phyloP scores from a whole-genome alignment of 1,140 invertebrate genomes.

The Teleopsis dalmanni region DNA sequence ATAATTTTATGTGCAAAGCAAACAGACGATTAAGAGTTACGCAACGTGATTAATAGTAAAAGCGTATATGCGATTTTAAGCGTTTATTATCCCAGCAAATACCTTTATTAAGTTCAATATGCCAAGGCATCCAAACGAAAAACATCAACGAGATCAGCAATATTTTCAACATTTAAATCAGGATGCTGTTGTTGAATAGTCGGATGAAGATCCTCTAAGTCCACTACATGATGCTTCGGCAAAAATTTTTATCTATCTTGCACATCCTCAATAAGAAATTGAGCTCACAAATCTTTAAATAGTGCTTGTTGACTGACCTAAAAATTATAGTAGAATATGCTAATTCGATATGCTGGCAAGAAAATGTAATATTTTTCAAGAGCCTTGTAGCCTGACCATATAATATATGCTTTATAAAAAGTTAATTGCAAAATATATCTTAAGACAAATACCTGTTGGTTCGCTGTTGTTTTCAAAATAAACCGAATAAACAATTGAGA shows the following conservation, averaged over 20 bases:
- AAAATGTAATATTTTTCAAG: too few relatives aligned
- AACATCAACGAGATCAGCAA: constrained; percentile 49
- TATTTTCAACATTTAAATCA: constrained; percentile 43
- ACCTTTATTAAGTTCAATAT: constrained; percentile 52
- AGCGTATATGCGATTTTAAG: constrained; percentile 49
- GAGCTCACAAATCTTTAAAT: constrained; percentile 46
- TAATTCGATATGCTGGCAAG: too few relatives aligned
- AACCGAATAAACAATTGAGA: too few relatives aligned
- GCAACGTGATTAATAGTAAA: constrained; percentile 54
- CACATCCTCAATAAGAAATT: constrained; percentile 49
- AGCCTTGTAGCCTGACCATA: too few relatives aligned
- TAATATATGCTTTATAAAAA: too few relatives aligned
- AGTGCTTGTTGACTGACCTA: constrained; percentile 50
- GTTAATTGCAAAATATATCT: too few relatives aligned
- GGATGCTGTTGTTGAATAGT: constrained; percentile 50
- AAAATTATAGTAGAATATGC: constrained; percentile 55
- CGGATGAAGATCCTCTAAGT: constrained; percentile 52
- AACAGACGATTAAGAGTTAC: constrained; percentile 40
- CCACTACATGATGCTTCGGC: constrained; percentile 51
- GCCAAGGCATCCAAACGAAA: constrained; percentile 57
- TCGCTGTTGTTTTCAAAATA: too few relatives aligned
- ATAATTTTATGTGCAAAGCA: constrained; percentile 49
- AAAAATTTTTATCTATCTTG: constrained; percentile 53
- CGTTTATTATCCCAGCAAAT: constrained; percentile 50
- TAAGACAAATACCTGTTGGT: too few relatives aligned